phyloP scores from a whole-genome alignment of 2,888 invertebrate genomes.

The Rotaria magnacalcarata region DNA sequence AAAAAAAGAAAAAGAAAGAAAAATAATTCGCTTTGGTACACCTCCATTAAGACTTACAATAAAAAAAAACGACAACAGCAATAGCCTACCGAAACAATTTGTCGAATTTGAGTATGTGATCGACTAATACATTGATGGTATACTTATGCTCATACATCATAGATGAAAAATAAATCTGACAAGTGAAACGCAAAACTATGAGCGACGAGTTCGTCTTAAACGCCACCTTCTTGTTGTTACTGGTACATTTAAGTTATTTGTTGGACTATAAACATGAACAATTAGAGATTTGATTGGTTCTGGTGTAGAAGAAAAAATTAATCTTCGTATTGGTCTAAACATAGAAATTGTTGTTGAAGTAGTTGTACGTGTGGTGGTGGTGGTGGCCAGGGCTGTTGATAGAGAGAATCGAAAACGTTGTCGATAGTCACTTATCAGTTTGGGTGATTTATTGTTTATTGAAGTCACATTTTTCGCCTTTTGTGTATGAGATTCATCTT shows the following conservation, averaged over 20 bases:
- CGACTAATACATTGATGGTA: neutral
- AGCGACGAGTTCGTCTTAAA: neutral
- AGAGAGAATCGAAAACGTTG: slow-evolving; percentile 24
- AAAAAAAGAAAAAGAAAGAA: neutral
- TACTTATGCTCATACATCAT: neutral
- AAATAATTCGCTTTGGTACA: neutral
- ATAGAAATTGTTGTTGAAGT: neutral
- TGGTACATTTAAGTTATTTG: neutral
- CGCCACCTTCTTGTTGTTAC: neutral
- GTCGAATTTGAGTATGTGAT: neutral
- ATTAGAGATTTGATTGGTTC: neutral
- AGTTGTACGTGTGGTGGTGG: neutral
- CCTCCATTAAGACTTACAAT: neutral
- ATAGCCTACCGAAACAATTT: neutral
- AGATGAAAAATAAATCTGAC: slow-evolving; percentile 13
- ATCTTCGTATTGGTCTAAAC: neutral
- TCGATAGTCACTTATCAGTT: neutral
- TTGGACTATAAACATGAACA: neutral
- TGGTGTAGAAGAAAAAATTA: neutral
- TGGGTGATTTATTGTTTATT: neutral
- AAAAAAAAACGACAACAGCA: neutral
- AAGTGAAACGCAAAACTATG: neutral
- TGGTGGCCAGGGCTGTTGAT: slow-evolving; percentile 37
- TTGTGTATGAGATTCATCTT: neutral
- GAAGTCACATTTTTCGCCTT: neutral